These are phyloP conservation scores for Unio pictorum DNA, from an alignment of 2,888 invertebrate genomes.

Conservation along the genomic window DNA sequence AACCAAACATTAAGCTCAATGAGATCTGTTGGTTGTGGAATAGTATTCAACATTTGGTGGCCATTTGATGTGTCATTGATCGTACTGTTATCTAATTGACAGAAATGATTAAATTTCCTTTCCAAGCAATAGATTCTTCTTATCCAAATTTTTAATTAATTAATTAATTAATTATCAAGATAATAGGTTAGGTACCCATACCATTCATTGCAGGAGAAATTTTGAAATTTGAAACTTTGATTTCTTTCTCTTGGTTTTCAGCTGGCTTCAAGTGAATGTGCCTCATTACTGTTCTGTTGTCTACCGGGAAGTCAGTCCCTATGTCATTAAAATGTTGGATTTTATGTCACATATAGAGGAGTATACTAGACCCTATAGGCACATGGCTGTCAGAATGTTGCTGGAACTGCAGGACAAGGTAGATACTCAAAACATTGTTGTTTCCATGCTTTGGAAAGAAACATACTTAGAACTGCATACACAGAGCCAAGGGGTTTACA, in stretches of 20 bases:
- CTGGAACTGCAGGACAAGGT: slow-evolving; percentile 37
- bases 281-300: slow-evolving; percentile 58
- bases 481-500: too few species aligned
- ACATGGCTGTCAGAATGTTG: slow-evolving; percentile 45
- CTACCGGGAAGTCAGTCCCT: slow-evolving; percentile 58
- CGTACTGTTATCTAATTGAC: too few species aligned
- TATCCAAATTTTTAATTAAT: too few species aligned
- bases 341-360: slow-evolving; percentile 45
- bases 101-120: too few species aligned
- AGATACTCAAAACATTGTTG: slow-evolving; percentile 4
- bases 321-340: slow-evolving; percentile 49
- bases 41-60: too few species aligned
- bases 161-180: too few species aligned
- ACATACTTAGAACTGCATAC: too few species aligned
- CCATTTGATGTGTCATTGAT: too few species aligned
- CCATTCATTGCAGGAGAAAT: not conserved
- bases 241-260: slow-evolving; percentile 25
- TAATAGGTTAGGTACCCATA: too few species aligned
- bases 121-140: too few species aligned
- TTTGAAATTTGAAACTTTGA: not conserved
- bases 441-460: slow-evolving; percentile 1
- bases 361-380: slow-evolving; percentile 51
- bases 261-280: slow-evolving; percentile 66
- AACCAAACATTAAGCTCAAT: too few species aligned
- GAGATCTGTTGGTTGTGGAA: too few species aligned